Conservation (phyloP, 2,113 vertebrate genomes). For the Bubo bubo region DNA sequence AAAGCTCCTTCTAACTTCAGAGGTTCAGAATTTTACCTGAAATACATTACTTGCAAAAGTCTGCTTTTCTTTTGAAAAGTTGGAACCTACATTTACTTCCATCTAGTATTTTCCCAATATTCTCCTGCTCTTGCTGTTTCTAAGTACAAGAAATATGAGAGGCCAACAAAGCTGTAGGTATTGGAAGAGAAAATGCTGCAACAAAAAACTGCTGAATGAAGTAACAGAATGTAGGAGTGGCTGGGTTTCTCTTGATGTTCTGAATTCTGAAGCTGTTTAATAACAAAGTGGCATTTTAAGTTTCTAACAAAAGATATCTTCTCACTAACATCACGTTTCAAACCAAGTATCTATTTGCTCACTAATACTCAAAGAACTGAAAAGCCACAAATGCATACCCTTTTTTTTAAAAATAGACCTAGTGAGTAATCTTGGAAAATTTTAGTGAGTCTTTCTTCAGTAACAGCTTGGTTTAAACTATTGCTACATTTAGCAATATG, state of each 20-base stretch:
- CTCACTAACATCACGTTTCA: not conserved
- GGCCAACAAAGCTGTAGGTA: not conserved
- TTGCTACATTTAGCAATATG: not conserved
- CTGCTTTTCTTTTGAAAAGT: not conserved
- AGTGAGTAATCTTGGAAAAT: not conserved
- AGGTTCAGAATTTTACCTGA: not conserved
- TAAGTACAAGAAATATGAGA: not conserved
- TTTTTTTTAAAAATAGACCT: not conserved
- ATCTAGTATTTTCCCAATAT: not conserved
- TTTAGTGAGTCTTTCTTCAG: not conserved
- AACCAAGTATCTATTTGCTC: not conserved
- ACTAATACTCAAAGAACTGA: not conserved
- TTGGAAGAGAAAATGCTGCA: not conserved
- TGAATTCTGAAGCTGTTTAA: not conserved
- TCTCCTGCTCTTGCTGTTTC: not conserved
- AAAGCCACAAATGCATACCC: not conserved
- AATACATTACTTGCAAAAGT: not conserved
- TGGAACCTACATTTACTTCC: not conserved
- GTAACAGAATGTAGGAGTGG: rapidly evolving
- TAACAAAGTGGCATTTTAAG: not conserved
- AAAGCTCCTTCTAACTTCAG: not conserved
- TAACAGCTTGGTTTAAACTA: not conserved
- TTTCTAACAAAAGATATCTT: not conserved
- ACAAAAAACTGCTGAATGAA: not conserved
- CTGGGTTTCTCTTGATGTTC: not conserved